Evolutionary conservation across 2,113 vertebrate species (phyloP), one percentile per base, ranked within the genome.

Genomic region (Corythornis cristatus): DNA sequence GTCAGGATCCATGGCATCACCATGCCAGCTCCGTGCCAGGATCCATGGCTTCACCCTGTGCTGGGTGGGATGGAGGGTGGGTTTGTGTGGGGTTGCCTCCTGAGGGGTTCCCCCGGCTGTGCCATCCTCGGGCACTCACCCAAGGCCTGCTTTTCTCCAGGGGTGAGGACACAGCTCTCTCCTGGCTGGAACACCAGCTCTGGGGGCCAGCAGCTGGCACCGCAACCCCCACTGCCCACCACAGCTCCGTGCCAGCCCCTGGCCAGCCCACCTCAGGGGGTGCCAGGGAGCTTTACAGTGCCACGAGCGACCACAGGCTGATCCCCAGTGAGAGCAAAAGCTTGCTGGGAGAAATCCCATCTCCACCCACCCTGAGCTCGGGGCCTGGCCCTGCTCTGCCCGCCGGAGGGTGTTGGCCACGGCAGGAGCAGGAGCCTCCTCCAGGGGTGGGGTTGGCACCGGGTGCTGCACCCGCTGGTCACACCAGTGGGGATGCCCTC

Each of bases 351-450:
- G 75, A 51, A 72, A 83, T 66, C 43, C 58, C 5, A 0, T 33
- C 64, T 43, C 57, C 11, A 19, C 57, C 0, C 0, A 8, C 40
- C 45, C 83, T 3, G 0, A 19, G 13, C 26, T 35, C 0, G 0
- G 50, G 54, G 5, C 19, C 16, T 61, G n/a, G 58, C n/a, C 58
- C 78, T 6, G 0, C 35, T 42, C 31, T 56, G 48, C 23, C 12
- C 11, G 18, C 6, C 14, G 5, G 23, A 11, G 33, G 5, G 11
- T 67, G 62, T 29, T 15, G 46, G 71, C 35, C 20, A 0, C 6
- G 11, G 8, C n/a, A 9, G 23, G 35, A 28, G 43, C 21, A 9
- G 68, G 43, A 42, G 5, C 23, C n/a, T 53, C 37, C 77, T 35
- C 14, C 0, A 0, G 19, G 50, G 75, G 6, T 0, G 26, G 64